Base-by-base conservation (phyloP, 2,113 vertebrate genomes). In the Ceuthmochares aereus region DNA sequence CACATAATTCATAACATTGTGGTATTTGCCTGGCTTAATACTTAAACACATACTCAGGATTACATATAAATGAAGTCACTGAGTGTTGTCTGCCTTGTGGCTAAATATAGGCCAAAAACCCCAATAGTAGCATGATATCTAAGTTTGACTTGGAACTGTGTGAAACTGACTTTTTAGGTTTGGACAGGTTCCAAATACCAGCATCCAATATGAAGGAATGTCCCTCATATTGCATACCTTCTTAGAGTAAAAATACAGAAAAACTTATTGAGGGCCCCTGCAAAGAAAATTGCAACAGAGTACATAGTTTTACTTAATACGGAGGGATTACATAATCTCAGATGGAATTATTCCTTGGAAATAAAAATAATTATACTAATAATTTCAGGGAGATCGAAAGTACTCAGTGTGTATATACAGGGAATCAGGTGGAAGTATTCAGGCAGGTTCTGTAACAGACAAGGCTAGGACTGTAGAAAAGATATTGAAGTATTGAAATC, bases 21-120 rank as follows among this genome's bases (percentile, higher is more conserved):
- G 72, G 79, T 66, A 83, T 93, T 90, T 95, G 36, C 51, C 78
- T 93, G 59, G 55, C 8, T 85, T 91, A 87, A 63, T 90, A 55
- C 43, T 97, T 88, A 87, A 87, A 74, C 60, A 74, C 59, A 88
- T 93, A 85, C 22, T 96, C 66, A 60, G 55, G 45, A 87, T 58
- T 32, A 30, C 90, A 89, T 83, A 88, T 77, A 86, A 83, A 83
- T 83, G 7, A 94, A 94, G 77, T 91, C 59, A 88, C 6, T 37
- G 22, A 54, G 2, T 52, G 6, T 63, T 91, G 15, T 73, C 68
- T 85, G 25, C 36, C 36, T 90, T 94, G 96, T 91, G 55, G 45
- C 10, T 43, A 79, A 74, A 80, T 67, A 34, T 4, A 70, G n/a
- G 5, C 32, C 2, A 6, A 87, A 62, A 94, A 95, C 8, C 6